Base-by-base conservation (phyloP, 2,888 invertebrate genomes). In the Aethes cnicana region DNA sequence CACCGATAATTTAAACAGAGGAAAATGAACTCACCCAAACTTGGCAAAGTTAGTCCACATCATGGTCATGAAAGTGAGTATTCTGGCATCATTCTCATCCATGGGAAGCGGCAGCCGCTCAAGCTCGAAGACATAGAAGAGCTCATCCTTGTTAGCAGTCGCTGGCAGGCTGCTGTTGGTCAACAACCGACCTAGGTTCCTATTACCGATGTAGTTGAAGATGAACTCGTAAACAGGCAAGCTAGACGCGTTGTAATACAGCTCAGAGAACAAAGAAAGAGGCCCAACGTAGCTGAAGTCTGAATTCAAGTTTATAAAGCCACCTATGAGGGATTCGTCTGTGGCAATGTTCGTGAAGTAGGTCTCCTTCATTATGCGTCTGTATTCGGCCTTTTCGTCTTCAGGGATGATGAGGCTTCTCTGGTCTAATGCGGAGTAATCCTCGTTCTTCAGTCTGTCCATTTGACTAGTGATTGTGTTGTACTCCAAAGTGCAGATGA, bases 31-130 rank as follows among this genome's bases (percentile, higher is more conserved):
- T 77, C 61, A 90, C 90, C 88, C 87, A 63, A 66, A 74, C 61
- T 84, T 89, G 4, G 89, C 89, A 41, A 90, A 90, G 53, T 88
- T 85, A 0, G 88, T 84, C 90, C 90, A 90, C 84, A 90, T 82
- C 72, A 80, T 81, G 0, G 89, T 83, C 86, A 90, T 84, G 18
- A 87, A 84, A 0, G 83, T 83, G 1, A 85, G 69, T 9, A 90
- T 88, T 21, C 82, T 74, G 0, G 86, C 84, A 8, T 90, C 90
- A 14, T 82, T 76, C 32, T 87, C 85, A 23, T 79, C 77, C 76
- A 89, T 82, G 0, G 83, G 82, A 12, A 87, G 37, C 0, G 83
- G 83, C 2, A 86, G 35, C 11, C 84, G 62, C 43, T 88, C 87
- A 55, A 87, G 39, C 47, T 88, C 88, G 48, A 89, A 86, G 0